Base-by-base conservation (phyloP, 2,797 vertebrate genomes). In the Micromesistius poutassou region DNA sequence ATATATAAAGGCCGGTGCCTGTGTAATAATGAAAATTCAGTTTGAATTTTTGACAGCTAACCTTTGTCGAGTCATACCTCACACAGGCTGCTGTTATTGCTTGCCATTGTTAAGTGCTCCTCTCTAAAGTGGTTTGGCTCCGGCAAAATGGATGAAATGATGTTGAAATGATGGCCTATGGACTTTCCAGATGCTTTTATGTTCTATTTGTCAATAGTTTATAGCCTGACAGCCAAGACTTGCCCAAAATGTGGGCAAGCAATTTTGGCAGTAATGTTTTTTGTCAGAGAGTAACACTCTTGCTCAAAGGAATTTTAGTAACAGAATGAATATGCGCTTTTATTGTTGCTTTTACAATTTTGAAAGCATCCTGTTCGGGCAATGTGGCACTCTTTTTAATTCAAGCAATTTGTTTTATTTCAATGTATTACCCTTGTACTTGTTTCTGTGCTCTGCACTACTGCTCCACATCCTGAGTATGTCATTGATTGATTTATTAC, bases 91-190 rank as follows among this genome's bases (percentile, higher is more conserved):
- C 40, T 82, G 77, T 28, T 62, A 82, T 85, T 84, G 75, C 35
- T 42, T 74, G 38, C 36, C 72, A 77, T 85, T 80, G 77, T 81
- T 82, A 81, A 81, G 75, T 82, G 79, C 79, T 35, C 35, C 70
- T 33, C 30, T 80, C 62, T 50, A 71, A 81, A 87, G 75, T 72
- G 77, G 76, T 81, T 85, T 81, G 62, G 77, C 76, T 73, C 22
- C 14, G 40, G 62, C 81, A 46, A 79, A 80, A n/a, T 68, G 71
- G 73, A 77, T 81, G 33, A 80, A 87, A 86, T 83, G 71, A 80
- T 73, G 75, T 71, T 84, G 55, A 72, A 83, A 80, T 88, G 83
- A 86, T 81, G 72, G 81, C 74, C 78, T 50, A 78, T 79, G 35
- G 80, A 84, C 77, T 79, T 73, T 62, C 75, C 62, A 42, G 14